phyloP scores from a whole-genome alignment of 2,797 vertebrate genomes.

The Melanotaenia boesemani region DNA sequence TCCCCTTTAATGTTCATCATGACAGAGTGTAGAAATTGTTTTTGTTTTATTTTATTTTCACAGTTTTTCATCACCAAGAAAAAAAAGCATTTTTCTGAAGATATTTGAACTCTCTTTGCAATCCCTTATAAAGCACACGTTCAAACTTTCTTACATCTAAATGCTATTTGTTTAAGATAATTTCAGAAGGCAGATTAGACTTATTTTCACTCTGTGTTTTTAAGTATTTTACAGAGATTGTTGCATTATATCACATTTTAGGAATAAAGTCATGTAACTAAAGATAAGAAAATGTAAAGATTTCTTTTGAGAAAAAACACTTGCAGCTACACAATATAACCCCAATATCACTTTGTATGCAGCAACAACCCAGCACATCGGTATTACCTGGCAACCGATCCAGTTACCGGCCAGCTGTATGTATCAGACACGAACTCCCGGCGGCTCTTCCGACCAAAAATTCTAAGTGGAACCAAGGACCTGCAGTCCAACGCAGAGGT shows the following conservation, averaged over 20 bases:
- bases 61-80: background rate
- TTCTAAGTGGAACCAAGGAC: constrained; percentile 88
- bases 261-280: background rate
- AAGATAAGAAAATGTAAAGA: constrained; percentile 3
- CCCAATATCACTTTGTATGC: constrained; percentile 58
- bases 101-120: background rate
- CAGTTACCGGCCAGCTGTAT: constrained; percentile 93
- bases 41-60: background rate
- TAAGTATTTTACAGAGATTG: constrained; percentile 19
- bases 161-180: constrained; percentile 2
- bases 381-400: constrained; percentile 96
- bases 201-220: constrained; percentile 24
- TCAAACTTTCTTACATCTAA: constrained; percentile 10
- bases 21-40: background rate
- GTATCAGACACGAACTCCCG: constrained; percentile 98
- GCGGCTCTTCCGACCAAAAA: constrained; percentile 92
- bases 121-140: background rate
- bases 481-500: constrained; percentile 93
- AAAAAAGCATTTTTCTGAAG: background rate
- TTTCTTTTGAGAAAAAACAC: background rate
- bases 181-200: background rate
- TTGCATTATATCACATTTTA: constrained; percentile 20
- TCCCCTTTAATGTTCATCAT: background rate
- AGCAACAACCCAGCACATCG: constrained; percentile 98
- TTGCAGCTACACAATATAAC: constrained; percentile 18